Evolutionary conservation across 2,888 invertebrate species (phyloP), one percentile per base, ranked within the genome.

Genomic region (Drosophila acutilabella): DNA sequence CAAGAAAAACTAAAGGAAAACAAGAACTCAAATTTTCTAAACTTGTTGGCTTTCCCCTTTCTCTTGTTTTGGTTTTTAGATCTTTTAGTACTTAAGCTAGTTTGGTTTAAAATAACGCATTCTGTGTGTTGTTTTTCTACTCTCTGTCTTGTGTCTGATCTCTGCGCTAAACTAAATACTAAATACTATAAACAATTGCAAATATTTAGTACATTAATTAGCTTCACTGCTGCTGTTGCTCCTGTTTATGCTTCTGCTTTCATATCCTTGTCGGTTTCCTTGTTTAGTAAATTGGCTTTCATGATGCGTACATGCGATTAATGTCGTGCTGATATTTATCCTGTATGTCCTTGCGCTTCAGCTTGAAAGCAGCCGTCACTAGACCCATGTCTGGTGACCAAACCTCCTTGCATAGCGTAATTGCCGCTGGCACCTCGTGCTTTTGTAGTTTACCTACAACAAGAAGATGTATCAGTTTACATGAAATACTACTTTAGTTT

Each of bases 321-420:
- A 99, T 97, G 93, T 98, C 97, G 81, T 96, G 95, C 93, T 97
- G 96, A 94, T 98, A 99, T 85, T 96, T 95, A 80, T 97, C 97
- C 93, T 98, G 97, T 87, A 99, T 98, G 92, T 97, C 97, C 94
- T 98, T 98, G 90, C 99, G 94, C 93, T 98, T 99, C 91, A 99
- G 94, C 93, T 99, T 99, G 93, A 99, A 98, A 59, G 99, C 99
- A 78, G 99, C 99, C 36, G 99, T 99, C 10, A 99, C 98, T 51
- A 99, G 95, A 62, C 98, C 99, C 95, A 96, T 97, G 91, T 99
- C 99, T 0, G 99, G 99, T 0, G 98, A 97, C 99, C 99, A 99
- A 69, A 97, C 96, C 89, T 99, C 99, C 56, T 96, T 94, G 91
- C 97, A 97, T 64, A 99, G 93, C 91, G 96, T 96, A 60, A 98